Evolutionary conservation across 2,797 vertebrate species (phyloP).

Genomic region (Gorsachius magnificus): DNA sequence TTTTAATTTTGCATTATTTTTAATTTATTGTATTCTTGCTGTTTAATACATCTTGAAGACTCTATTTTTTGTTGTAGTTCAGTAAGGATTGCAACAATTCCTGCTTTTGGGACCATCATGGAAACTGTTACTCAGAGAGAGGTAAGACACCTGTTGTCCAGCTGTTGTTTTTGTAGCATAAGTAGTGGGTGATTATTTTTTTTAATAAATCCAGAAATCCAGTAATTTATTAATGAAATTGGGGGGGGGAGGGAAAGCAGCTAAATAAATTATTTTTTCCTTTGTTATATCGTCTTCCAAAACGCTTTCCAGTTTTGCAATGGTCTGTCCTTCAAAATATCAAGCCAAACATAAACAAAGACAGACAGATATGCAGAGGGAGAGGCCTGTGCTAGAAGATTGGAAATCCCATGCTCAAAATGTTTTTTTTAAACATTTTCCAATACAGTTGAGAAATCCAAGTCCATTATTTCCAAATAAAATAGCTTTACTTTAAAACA

Average conservation of each 20-base stretch:
- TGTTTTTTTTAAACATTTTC: neutral
- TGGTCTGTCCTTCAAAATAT: neutral
- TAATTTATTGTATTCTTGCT: neutral
- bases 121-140: conserved; percentile 98
- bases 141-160: conserved; percentile 74
- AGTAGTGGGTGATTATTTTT: neutral
- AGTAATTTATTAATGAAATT: neutral
- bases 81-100: conserved; percentile 98
- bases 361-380: neutral
- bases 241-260: too few species aligned
- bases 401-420: neutral
- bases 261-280: neutral
- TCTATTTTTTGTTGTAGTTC: conserved; percentile 81
- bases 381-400: neutral
- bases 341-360: neutral
- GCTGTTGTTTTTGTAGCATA: neutral
- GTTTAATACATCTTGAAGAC: conserved; percentile 49
- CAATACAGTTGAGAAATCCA: neutral
- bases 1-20: conserved; percentile 45
- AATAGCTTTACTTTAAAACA: neutral
- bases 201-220: neutral
- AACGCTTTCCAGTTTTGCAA: neutral
- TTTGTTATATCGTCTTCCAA: neutral
- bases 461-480: neutral
- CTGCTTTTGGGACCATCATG: conserved; percentile 99